A percentile compares a stretch with the other conserved stretches of the same genome.
Evolutionary conservation across 2,888 invertebrate species (phyloP).

Genomic region (Aradus depressus): DNA sequence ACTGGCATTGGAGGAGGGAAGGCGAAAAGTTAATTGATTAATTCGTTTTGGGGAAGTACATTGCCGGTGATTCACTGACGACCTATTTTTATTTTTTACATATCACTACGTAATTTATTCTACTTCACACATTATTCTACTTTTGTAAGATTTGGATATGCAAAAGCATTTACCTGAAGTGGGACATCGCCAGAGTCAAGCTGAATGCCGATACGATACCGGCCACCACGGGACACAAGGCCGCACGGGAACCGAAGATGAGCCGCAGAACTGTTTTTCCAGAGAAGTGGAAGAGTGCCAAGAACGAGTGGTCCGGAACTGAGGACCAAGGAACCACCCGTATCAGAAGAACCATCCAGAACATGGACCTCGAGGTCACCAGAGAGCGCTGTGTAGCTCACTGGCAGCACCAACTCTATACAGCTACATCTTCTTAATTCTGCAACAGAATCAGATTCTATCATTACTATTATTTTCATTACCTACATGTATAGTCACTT

Average conservation of each 20-base stretch:
- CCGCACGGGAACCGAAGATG: constrained; percentile 47
- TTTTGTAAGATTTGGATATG: too few species aligned
- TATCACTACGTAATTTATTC: too few species aligned
- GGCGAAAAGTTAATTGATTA: too few species aligned
- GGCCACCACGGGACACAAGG: constrained; percentile 60
- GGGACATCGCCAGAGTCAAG: constrained; percentile 6
- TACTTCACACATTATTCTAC: too few species aligned
- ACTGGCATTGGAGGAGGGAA: too few species aligned
- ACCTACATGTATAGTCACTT: too few species aligned
- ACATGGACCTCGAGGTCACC: constrained; percentile 67
- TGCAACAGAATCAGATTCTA: too few species aligned
- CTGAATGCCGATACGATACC: constrained; percentile 44
- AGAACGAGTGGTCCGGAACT: constrained; percentile 22
- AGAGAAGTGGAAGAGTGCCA: constrained; percentile 33
- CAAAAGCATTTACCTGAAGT: too few species aligned
- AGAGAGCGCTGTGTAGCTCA: constrained; percentile 62
- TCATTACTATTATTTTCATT: not conserved
- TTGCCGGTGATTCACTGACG: too few species aligned
- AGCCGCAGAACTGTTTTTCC: constrained; percentile 36
- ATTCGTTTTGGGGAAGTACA: too few species aligned
- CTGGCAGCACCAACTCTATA: constrained; percentile 51
- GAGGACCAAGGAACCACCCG: constrained; percentile 25
- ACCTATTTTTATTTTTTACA: too few species aligned
- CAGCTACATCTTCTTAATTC: constrained; percentile 25
- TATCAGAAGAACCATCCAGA: constrained; percentile 36